Percentiles rank a stretch among this genome's conserved stretches.
Evolutionary conservation across 2,797 vertebrate genomes (phyloP).

Genomic region (Masticophis lateralis): DNA sequence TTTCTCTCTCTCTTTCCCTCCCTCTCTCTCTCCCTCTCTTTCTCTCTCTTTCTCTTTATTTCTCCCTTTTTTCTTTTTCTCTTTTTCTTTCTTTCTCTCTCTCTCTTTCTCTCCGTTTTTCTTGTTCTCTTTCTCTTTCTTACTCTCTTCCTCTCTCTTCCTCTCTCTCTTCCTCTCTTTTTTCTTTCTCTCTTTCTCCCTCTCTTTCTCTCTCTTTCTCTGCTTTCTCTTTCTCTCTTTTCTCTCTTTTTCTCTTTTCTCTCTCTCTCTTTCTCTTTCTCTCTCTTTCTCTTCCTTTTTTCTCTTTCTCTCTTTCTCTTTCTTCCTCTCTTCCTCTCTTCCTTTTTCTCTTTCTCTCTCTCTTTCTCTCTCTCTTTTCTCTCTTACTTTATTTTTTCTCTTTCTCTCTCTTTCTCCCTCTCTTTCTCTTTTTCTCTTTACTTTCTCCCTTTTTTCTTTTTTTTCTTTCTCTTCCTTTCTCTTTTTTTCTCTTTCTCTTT

Average conservation of each 20-base stretch:
- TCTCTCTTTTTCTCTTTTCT: rapidly evolving
- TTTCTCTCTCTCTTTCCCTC: rapidly evolving
- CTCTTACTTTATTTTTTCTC: rapidly evolving
- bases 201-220: rapidly evolving
- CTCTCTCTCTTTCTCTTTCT: rapidly evolving
- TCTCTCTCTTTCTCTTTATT: rapidly evolving
- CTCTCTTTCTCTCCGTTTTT: rapidly evolving
- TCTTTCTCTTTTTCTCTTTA: rapidly evolving
- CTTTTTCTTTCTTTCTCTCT: rapidly evolving
- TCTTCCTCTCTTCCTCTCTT: rapidly evolving
- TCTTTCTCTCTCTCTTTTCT: too few relatives aligned
- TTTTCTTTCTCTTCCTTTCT: neutral
- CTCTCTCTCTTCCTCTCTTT: rapidly evolving
- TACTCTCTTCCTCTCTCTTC: rapidly evolving
- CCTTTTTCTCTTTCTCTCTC: rapidly evolving
- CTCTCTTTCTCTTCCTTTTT: rapidly evolving
- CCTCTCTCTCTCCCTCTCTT: rapidly evolving
- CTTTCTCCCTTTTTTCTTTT: rapidly evolving
- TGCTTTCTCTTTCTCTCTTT: neutral
- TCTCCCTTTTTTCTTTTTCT: too few relatives aligned
- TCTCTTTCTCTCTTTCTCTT: too few relatives aligned
- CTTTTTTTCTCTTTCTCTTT: too few relatives aligned
- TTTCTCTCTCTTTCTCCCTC: rapidly evolving
- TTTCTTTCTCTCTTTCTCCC: rapidly evolving
- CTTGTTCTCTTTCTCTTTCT: too few relatives aligned